phyloP scores from a whole-genome alignment of 2,113 vertebrate species.

The Sceloporus tristichus region DNA sequence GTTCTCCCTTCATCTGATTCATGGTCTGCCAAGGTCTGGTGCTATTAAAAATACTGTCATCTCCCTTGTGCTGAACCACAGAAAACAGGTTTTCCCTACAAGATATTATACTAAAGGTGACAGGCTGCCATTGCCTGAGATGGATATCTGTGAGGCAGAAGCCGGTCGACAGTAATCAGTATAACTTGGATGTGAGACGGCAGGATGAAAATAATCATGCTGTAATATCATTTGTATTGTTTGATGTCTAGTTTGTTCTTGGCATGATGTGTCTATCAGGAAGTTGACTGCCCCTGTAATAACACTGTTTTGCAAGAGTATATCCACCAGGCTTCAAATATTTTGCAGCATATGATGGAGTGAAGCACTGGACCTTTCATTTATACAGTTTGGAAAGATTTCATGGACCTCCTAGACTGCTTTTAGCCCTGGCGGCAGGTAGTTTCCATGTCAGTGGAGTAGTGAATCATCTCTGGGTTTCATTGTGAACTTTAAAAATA shows the following conservation, averaged over 20 bases:
- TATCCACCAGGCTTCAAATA: neutral
- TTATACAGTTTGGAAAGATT: neutral
- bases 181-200: neutral
- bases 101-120: neutral
- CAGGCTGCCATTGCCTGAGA: accelerated
- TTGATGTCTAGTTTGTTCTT: neutral
- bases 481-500: no score
- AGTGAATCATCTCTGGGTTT: no score
- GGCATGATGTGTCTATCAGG: accelerated
- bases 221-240: neutral
- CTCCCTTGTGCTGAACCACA: neutral
- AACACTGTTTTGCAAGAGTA: neutral
- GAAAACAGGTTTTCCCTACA: neutral
- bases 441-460: no score
- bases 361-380: neutral
- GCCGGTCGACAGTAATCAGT: neutral
- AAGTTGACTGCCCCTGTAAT: neutral
- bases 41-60: neutral
- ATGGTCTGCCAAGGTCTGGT: neutral
- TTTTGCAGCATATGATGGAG: neutral
- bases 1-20: conserved; percentile 12
- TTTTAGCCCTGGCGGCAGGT: neutral
- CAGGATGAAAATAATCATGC: neutral
- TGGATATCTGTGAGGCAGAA: neutral
- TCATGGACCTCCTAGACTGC: neutral